Conservation (phyloP, 2,113 vertebrate genomes). For the Tautogolabrus adspersus region DNA sequence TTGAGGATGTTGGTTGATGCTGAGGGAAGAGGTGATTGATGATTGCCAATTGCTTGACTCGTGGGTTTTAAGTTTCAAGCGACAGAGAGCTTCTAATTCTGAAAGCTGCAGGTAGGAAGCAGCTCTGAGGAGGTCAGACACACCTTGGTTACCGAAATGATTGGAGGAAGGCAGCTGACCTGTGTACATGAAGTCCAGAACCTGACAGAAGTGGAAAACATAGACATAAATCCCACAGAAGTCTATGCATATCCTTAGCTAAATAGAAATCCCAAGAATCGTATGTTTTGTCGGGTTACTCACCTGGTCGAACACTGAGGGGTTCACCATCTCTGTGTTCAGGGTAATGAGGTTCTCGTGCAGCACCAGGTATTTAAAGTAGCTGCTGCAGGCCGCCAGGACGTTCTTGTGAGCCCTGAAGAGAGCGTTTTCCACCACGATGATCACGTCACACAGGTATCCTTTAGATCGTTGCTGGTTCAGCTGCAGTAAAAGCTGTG, state of each 20-base stretch:
- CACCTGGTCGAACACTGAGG: constrained; percentile 94
- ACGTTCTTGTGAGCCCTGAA: constrained; percentile 99
- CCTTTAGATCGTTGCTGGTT: constrained; percentile 99
- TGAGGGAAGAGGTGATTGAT: background rate
- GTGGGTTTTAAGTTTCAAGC: background rate
- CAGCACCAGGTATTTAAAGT: constrained; percentile 97
- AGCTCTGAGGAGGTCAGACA: constrained; percentile 84
- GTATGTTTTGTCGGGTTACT: background rate
- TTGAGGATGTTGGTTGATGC: background rate
- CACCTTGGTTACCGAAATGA: background rate
- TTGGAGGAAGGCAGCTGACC: constrained; percentile 90
- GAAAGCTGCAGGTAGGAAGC: constrained; percentile 98
- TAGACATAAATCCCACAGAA: no score
- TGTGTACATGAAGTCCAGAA: constrained; percentile 98
- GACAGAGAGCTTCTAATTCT: background rate
- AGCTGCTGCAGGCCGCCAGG: constrained; percentile 97
- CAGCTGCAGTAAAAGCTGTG: constrained; percentile 98
- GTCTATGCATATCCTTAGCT: background rate
- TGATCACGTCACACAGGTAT: constrained; percentile 98
- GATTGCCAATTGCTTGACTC: background rate
- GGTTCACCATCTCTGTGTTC: constrained; percentile 98
- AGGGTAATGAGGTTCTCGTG: constrained; percentile 99
- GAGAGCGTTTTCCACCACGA: constrained; percentile 98
- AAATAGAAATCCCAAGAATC: background rate
- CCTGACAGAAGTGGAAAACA: background rate